phyloP scores from a whole-genome alignment of 2,113 vertebrate genomes.

The Callipepla californica region DNA sequence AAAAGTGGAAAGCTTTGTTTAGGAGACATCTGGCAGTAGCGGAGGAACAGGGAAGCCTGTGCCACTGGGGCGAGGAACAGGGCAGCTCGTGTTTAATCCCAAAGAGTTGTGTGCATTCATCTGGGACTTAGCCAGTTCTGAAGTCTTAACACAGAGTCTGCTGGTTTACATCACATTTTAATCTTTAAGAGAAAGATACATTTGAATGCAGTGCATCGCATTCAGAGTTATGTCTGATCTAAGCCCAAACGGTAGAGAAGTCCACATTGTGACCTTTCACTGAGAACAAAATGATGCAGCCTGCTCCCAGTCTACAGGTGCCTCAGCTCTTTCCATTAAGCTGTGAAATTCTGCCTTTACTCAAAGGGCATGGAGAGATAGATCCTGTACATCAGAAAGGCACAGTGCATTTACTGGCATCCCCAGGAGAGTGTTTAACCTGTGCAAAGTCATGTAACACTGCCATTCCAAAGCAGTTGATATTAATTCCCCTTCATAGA shows the following conservation, averaged over 20 bases:
- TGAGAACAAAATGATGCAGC: not conserved
- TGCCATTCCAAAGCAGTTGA: not conserved
- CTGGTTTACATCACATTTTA: not conserved
- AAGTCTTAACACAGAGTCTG: not conserved
- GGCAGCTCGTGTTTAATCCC: not conserved
- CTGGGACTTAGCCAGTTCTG: not conserved
- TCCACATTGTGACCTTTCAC: not conserved
- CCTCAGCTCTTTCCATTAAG: not conserved
- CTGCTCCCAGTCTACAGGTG: accelerated
- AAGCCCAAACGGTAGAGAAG: not conserved
- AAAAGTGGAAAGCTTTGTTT: not conserved
- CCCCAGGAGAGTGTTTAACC: not conserved
- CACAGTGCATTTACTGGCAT: not conserved
- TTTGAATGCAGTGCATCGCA: not conserved
- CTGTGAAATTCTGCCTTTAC: not conserved
- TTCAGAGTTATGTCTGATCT: not conserved
- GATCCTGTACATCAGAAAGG: not conserved
- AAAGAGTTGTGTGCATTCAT: not conserved
- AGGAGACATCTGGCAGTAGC: not conserved
- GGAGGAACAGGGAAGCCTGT: not conserved
- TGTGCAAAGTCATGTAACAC: too few species aligned
- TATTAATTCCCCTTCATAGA: not conserved
- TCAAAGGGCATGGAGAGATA: not conserved
- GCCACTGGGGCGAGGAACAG: not conserved
- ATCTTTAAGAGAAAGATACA: not conserved